Percentiles rank a stretch among this genome's conserved stretches.
phyloP scores from a whole-genome alignment of 2,797 vertebrate genomes.

The Pogoniulus pusillus region DNA sequence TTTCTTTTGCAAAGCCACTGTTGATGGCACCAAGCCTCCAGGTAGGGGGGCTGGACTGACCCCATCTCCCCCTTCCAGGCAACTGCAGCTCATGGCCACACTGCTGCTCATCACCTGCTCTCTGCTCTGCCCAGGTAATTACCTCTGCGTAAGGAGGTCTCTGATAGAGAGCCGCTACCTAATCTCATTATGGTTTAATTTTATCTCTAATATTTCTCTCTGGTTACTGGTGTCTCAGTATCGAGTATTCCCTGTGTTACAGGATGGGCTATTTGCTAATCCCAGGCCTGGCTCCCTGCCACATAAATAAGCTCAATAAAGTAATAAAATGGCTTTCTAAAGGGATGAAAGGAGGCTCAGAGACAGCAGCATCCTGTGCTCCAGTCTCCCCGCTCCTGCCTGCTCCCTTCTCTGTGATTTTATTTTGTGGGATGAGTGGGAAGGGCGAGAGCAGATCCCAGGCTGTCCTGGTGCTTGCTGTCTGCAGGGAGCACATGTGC shows the following conservation, averaged over 20 bases:
- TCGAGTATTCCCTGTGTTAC: background rate
- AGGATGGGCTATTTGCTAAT: background rate
- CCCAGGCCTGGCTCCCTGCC: background rate
- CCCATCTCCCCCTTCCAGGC: rapidly evolving
- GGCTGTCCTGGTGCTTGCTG: background rate
- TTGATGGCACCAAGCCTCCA: background rate
- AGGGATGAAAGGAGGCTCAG: background rate
- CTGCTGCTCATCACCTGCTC: background rate
- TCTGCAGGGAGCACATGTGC: background rate
- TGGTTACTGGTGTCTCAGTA: background rate
- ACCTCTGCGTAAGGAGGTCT: background rate
- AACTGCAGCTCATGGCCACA: background rate
- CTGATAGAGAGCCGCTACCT: background rate
- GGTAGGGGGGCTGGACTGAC: background rate
- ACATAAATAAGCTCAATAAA: slow-evolving; percentile 11
- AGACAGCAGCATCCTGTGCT: background rate
- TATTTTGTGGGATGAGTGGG: background rate
- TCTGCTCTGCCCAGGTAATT: slow-evolving; percentile 22
- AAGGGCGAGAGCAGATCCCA: background rate
- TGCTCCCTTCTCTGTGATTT: background rate
- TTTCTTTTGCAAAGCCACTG: background rate
- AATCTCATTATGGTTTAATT: slow-evolving; percentile 32
- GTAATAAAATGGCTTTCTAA: background rate
- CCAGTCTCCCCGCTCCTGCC: background rate
- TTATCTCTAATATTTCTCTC: slow-evolving; percentile 31